These are phyloP conservation scores for Pseudorhiza aurosa DNA, from an alignment of 30 jellyfish, hydroid and myxozoan genomes.

Conservation along the genomic window DNA sequence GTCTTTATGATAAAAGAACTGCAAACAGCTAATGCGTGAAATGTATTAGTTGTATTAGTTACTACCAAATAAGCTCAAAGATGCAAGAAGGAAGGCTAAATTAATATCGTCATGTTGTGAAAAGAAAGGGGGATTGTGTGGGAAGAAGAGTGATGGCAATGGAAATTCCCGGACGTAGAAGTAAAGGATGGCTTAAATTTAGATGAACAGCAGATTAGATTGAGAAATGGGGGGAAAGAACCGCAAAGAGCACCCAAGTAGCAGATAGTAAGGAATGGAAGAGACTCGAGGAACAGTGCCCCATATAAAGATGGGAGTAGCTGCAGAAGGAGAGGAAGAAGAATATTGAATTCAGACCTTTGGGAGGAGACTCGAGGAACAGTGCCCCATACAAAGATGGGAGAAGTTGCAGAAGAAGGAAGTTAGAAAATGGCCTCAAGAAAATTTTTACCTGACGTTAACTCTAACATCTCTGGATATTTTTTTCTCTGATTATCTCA, in stretches of 20 bases:
- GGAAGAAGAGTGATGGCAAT: constrained; percentile 29
- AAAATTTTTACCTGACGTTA: no score
- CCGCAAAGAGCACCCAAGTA: background rate
- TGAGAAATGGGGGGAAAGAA: constrained; percentile 3
- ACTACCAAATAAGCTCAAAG: no score
- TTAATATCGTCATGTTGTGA: constrained; percentile 18
- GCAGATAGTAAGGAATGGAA: no score
- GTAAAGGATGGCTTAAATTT: background rate
- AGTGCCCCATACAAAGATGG: constrained; percentile 15
- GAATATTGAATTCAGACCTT: no score
- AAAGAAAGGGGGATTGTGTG: background rate
- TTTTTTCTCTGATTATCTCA: no score
- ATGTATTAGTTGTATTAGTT: no score
- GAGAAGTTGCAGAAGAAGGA: constrained; percentile 13
- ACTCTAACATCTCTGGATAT: no score
- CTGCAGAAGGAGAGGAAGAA: constrained; percentile 26
- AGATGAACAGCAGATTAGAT: background rate
- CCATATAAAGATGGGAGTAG: constrained; percentile 14
- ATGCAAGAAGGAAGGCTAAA: background rate
- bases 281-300: background rate
- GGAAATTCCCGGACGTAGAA: constrained; percentile 6
- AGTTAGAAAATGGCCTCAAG: no score
- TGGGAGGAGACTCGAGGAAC: background rate
- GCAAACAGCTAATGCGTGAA: no score
- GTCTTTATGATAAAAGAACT: no score